These are phyloP conservation scores for Luperina testacea DNA, from an alignment of 2,888 invertebrate genomes.

Conservation along the genomic window DNA sequence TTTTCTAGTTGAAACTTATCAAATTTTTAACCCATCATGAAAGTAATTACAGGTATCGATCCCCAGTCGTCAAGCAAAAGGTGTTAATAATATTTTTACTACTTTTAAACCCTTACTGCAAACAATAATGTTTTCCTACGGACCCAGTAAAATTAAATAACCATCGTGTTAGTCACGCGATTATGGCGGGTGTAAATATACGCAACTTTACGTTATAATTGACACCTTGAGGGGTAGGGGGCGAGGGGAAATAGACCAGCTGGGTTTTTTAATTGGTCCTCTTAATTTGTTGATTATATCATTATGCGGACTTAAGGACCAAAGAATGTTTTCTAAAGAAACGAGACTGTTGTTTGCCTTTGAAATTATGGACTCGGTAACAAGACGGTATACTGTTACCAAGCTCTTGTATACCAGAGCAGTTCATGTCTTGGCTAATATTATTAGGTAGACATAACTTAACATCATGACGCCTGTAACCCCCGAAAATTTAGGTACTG, in stretches of 20 bases:
- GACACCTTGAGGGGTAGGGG: conserved; percentile 27
- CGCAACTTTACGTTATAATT: conserved; percentile 47
- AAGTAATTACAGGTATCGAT: conserved; percentile 45
- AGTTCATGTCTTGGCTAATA: not conserved
- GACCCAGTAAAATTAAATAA: conserved; percentile 45
- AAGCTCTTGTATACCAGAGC: not conserved
- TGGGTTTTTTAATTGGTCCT: not conserved
- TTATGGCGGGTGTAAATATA: conserved; percentile 51
- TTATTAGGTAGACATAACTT: not conserved
- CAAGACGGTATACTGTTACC: not conserved
- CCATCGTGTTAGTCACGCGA: conserved; percentile 57
- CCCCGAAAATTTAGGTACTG: too few relatives aligned
- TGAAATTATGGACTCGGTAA: not conserved
- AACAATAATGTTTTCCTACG: conserved; percentile 52
- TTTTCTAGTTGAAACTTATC: not conserved
- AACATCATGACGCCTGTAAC: not conserved
- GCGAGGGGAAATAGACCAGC: not conserved
- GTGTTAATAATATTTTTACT: conserved; percentile 48
- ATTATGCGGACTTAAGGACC: not conserved
- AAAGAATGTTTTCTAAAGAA: not conserved
- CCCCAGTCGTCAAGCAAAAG: conserved; percentile 4
- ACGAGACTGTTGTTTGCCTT: not conserved
- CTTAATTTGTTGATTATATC: not conserved
- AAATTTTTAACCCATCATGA: conserved; percentile 19
- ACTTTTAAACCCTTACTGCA: conserved; percentile 29